phyloP scores from a whole-genome alignment of 2,797 vertebrate genomes.

The Siniperca obscura region DNA sequence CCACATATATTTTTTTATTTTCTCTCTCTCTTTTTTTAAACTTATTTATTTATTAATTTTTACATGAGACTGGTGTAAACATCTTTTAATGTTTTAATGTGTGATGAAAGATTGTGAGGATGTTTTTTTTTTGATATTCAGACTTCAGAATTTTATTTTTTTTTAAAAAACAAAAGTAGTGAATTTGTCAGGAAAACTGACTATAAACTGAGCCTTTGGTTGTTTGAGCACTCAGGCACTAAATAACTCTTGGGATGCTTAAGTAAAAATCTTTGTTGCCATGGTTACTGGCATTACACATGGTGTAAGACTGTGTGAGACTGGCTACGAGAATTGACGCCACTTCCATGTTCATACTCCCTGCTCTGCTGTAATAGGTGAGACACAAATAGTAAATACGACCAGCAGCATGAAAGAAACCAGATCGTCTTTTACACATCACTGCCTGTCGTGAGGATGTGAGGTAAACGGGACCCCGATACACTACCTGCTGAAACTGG shows the following conservation, averaged over 20 bases:
- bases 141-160: too few relatives aligned
- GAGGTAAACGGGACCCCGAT: not conserved
- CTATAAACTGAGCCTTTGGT: conserved; percentile 5
- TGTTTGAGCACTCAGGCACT: not conserved
- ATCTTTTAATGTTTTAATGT: not conserved
- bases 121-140: too few relatives aligned
- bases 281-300: conserved; percentile 16
- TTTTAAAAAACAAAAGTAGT: too few relatives aligned
- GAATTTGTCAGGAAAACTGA: too few relatives aligned
- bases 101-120: not conserved
- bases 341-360: too few relatives aligned
- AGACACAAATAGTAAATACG: not conserved
- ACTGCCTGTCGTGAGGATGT: not conserved
- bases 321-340: not conserved
- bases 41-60: too few relatives aligned
- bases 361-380: not conserved
- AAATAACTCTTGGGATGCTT: not conserved
- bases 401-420: not conserved
- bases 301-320: not conserved
- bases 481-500: conserved; percentile 95
- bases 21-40: too few relatives aligned
- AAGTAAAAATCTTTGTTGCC: conserved; percentile 7
- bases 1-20: not conserved
- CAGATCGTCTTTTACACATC: not conserved
- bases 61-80: not conserved